Evolutionary conservation across 1,140 invertebrate genomes (phyloP), one percentile per base, ranked within the genome.

Genomic region (Heliconius congener): DNA sequence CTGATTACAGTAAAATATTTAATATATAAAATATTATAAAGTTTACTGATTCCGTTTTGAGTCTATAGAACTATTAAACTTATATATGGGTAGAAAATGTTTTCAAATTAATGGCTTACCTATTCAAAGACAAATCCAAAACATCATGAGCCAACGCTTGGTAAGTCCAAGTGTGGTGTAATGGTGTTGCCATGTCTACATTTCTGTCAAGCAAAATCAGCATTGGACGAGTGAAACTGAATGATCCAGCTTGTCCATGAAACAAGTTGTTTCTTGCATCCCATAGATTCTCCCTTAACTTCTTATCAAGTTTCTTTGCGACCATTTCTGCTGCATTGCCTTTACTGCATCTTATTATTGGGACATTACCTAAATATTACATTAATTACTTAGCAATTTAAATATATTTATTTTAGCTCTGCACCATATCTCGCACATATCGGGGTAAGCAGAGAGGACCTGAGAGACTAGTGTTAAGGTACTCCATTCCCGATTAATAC

Each of bases 91-190:
- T 42, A 52, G 18, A 52, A 19, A 52, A 52, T 52, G 5, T 19
- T 0, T 46, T 46, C 13, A 46, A 46, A 46, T 16, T 4, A 46
- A 46, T 46, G 13, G 42, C 42, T 5, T 66, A 95, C 94, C 94
- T 94, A 94, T 99, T 99, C 71, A 99, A 94, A 30, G 98, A 96
- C 76, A 99, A 95, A 87, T 99, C 98, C 19, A 99, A 91, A 1
- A 99, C 97, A 96, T 99, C 99, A 93, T 99, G 99, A 46, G 98
- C 97, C 75, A 99, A 91, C 16, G 99, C 99, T 95, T 99, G 99
- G 94, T 99, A 99, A 1, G 99, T 99, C 99, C 99, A 99, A 5
- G 99, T 99, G 93, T 99, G 99, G 96, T 99, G 99, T 79, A 99
- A 94, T 55, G 98, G 98, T 23, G 99, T 99, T 1, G 99, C 98